Percentiles rank a stretch among this genome's conserved stretches.
Evolutionary conservation across 2,888 invertebrate species (phyloP).

Genomic region (Cephus nigrinus): DNA sequence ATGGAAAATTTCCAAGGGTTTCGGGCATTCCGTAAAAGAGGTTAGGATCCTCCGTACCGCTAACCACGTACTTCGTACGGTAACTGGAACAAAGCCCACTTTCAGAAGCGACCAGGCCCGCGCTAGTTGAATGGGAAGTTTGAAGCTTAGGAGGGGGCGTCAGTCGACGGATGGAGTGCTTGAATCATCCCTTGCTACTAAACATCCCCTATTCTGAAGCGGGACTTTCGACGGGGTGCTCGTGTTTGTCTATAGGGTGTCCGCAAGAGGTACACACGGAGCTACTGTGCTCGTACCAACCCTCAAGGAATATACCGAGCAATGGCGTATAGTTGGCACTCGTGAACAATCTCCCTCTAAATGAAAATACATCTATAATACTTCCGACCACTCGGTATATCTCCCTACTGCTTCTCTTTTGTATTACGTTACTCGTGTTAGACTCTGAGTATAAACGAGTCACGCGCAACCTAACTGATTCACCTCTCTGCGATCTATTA

Average conservation of each 20-base stretch:
- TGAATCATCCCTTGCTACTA: slow-evolving; percentile 7
- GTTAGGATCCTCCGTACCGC: background rate
- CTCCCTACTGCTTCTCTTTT: background rate
- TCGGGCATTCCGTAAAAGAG: background rate
- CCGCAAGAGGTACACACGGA: background rate
- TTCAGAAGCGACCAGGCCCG: background rate
- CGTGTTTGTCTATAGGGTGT: background rate
- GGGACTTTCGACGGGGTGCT: background rate
- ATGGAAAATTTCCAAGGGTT: background rate
- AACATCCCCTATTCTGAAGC: slow-evolving; percentile 2
- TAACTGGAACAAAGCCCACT: slow-evolving; percentile 8
- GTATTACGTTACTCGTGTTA: background rate
- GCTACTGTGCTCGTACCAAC: background rate
- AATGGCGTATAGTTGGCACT: background rate
- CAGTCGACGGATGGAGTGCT: background rate
- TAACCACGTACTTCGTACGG: background rate
- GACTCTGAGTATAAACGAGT: background rate
- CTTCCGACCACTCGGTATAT: background rate
- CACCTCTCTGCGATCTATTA: background rate
- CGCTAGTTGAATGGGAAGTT: slow-evolving; percentile 2
- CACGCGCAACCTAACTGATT: background rate
- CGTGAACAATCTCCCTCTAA: background rate
- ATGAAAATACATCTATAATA: background rate
- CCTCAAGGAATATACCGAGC: background rate
- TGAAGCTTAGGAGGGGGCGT: slow-evolving; percentile 3